Evolutionary conservation across 2,888 invertebrate species (phyloP), one percentile per base, ranked within the genome.

Genomic region (Perithous albicinctus): DNA sequence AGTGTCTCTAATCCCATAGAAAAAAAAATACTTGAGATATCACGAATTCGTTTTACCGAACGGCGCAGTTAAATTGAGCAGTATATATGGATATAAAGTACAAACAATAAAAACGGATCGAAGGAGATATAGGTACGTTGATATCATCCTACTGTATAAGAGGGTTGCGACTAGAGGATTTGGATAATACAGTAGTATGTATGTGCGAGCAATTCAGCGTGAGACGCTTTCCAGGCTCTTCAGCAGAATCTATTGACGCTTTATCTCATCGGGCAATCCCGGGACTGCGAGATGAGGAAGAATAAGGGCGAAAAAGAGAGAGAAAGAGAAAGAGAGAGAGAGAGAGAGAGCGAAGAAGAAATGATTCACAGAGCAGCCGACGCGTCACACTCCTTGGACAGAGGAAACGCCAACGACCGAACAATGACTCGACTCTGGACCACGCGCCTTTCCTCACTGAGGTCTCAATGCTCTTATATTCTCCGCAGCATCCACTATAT

Each of bases 371-470:
- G 64, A 43, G 74, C 29, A 59, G 41, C 70, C 29, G 29, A 15
- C 29, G 54, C 54, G 54, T 56, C 77, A 63, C 80, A 77, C 54
- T 78, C 64, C 64, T n/a, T 78, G 56, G 73, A 73, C 54, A 81
- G 77, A 81, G 63, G 78, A 78, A 82, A 82, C 73, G 81, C 64
- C 84, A 83, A 84, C 82, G 80, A 76, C 78, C 76, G 78, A 74
- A 85, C 80, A 80, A 84, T 85, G 85, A 85, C 83, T 83, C 80
- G 80, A 82, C 77, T 76, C 74, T 77, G 76, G 82, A 66, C 77
- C 78, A 70, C 63, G 74, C 63, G 75, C 12, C 41, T 61, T 56
- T 51, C 29, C 56, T 51, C 72, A 38, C 48, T 35, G 64, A 76
- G 72, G 32, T 77, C 76, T n/a, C 77, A 54, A 61, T 73, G 63